Percentiles rank a stretch among this genome's conserved stretches.
These are phyloP conservation scores for Odocoileus hemionus DNA, from an alignment of 2,113 vertebrate genomes.

Conservation along the genomic window DNA sequence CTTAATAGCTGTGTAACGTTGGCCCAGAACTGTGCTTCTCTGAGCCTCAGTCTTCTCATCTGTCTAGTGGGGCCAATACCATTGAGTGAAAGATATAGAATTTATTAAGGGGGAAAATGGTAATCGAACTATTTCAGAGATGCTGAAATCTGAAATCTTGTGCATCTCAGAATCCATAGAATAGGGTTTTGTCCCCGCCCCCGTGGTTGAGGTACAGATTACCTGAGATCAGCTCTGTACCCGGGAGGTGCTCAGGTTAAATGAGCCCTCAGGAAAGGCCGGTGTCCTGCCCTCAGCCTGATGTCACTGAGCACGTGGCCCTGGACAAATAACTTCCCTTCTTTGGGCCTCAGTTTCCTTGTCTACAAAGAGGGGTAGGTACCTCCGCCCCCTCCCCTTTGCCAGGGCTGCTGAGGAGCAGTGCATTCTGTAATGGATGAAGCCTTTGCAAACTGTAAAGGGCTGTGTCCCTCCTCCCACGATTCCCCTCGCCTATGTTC, in stretches of 20 bases:
- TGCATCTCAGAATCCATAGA: neutral
- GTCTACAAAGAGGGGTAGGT: neutral
- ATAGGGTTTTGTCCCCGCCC: too few relatives aligned
- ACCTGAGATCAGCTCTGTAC: neutral
- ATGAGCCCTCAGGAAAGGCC: neutral
- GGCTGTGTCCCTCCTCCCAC: neutral
- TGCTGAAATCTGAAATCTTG: neutral
- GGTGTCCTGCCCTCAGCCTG: neutral
- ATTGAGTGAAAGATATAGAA: neutral
- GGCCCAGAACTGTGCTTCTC: neutral
- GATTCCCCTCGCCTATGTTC: too few relatives aligned
- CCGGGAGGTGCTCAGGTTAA: neutral
- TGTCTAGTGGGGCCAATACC: neutral
- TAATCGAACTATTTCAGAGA: neutral
- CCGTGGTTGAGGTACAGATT: neutral
- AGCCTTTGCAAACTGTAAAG: neutral
- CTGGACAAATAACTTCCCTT: neutral
- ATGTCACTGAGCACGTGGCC: neutral
- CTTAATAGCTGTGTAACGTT: neutral
- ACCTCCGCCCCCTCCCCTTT: rapidly evolving
- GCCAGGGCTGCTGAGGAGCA: neutral
- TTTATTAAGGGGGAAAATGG: neutral
- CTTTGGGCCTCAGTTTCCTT: neutral
- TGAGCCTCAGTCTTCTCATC: neutral
- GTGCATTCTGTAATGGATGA: neutral